Evolutionary conservation across 2,113 vertebrate species (phyloP).

Genomic region (Hemicordylus capensis): DNA sequence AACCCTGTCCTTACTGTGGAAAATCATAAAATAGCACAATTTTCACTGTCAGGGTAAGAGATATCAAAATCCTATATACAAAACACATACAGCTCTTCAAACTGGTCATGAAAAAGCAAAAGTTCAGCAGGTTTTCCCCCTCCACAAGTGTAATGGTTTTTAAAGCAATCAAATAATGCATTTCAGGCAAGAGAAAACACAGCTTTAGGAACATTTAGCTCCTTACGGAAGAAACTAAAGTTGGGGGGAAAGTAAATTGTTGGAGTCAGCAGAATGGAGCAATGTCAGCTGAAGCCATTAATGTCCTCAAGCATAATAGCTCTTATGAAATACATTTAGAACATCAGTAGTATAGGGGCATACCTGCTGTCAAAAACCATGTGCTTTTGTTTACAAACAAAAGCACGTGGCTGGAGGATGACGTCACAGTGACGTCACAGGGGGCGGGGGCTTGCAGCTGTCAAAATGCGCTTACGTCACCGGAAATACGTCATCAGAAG

Average conservation of each 20-base stretch:
- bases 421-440: no score
- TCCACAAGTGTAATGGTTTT: conserved; percentile 10
- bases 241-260: conserved; percentile 19
- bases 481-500: no score
- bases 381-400: no score
- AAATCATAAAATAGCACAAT: conserved; percentile 14
- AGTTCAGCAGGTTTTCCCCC: conserved; percentile 36
- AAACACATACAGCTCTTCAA: background rate
- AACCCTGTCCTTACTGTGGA: background rate
- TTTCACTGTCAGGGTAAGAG: background rate
- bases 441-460: no score
- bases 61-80: conserved; percentile 1
- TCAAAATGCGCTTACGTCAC: no score
- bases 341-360: no score
- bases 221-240: conserved; percentile 53
- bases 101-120: conserved; percentile 12
- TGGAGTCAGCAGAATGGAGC: background rate
- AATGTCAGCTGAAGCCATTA: background rate
- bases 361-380: no score
- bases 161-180: conserved; percentile 44
- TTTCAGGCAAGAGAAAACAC: conserved; percentile 12
- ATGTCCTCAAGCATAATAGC: background rate
- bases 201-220: conserved; percentile 47
- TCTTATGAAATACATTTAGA: no score
- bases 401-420: no score